Conservation (phyloP, 2,888 invertebrate species). For the Microplitis deprimator region DNA sequence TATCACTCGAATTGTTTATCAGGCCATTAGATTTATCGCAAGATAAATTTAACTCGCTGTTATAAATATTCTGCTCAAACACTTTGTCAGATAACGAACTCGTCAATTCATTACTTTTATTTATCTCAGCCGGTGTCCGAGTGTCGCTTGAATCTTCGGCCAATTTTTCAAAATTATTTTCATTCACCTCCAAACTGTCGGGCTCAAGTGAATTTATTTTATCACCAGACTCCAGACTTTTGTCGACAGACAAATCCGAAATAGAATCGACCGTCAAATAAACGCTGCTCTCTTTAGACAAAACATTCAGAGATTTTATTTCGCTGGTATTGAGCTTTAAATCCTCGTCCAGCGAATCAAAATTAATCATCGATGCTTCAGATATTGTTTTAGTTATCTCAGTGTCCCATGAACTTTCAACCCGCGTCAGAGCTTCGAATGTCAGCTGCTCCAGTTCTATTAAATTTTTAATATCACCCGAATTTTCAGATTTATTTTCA, state of each 20-base stretch:
- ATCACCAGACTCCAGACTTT: background rate
- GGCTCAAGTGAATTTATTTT: background rate
- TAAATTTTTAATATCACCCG: background rate
- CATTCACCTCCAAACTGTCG: background rate
- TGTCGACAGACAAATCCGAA: slow-evolving; percentile 24
- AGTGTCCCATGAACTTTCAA: slow-evolving; percentile 17
- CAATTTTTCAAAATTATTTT: too few relatives aligned
- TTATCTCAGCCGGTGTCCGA: background rate
- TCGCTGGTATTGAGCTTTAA: background rate
- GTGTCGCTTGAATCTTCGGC: too few relatives aligned
- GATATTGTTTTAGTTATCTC: slow-evolving; percentile 1
- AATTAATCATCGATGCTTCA: slow-evolving; percentile 5
- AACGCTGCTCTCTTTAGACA: slow-evolving; percentile 50
- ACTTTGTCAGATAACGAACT: background rate
- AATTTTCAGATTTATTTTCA: background rate
- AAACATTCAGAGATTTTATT: slow-evolving; percentile 46
- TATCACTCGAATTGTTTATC: background rate
- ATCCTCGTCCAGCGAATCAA: background rate
- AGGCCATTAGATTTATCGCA: background rate
- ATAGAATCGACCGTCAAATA: slow-evolving; percentile 53
- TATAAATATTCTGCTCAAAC: background rate
- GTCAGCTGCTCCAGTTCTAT: slow-evolving; percentile 17
- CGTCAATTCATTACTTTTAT: background rate
- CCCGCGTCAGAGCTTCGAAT: slow-evolving; percentile 5
- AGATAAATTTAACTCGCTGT: background rate